A percentile compares a stretch with the other conserved stretches of the same genome.
Conservation (phyloP, 1,140 invertebrate species). For the Cyclina sinensis region DNA sequence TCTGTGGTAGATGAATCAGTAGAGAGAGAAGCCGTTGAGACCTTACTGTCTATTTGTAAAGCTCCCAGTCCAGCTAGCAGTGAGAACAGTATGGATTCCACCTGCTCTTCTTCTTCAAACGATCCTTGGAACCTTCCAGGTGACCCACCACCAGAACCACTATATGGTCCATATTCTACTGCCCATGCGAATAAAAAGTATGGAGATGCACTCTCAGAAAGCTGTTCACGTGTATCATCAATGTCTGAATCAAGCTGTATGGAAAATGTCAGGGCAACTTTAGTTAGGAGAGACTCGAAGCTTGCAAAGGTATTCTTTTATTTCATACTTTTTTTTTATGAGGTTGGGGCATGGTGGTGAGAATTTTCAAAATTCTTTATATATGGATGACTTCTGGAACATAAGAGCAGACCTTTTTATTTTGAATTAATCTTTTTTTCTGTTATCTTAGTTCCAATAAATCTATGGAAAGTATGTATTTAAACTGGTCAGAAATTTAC, state of each 20-base stretch:
- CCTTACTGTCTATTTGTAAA: constrained; percentile 74
- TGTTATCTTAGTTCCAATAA: no score
- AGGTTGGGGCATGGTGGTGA: no score
- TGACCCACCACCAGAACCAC: neutral
- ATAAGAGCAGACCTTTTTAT: no score
- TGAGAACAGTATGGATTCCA: constrained; percentile 61
- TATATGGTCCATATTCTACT: constrained; percentile 31
- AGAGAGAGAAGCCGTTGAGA: constrained; percentile 77
- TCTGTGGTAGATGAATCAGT: constrained; percentile 60
- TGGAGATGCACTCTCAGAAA: neutral
- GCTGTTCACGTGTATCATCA: neutral
- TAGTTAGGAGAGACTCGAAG: constrained; percentile 68
- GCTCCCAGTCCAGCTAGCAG: constrained; percentile 56
- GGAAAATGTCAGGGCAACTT: neutral
- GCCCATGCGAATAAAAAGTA: neutral
- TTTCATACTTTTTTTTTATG: neutral
- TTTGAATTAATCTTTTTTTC: no score
- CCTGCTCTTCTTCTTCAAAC: constrained; percentile 19
- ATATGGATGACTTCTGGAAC: no score
- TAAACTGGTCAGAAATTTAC: no score
- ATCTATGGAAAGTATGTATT: no score
- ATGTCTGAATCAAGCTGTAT: neutral
- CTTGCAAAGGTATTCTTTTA: constrained; percentile 67
- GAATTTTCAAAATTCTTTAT: no score
- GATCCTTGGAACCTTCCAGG: constrained; percentile 48